Evolutionary conservation across 2,113 vertebrate genomes (phyloP).

Genomic region (Laticauda colubrina): DNA sequence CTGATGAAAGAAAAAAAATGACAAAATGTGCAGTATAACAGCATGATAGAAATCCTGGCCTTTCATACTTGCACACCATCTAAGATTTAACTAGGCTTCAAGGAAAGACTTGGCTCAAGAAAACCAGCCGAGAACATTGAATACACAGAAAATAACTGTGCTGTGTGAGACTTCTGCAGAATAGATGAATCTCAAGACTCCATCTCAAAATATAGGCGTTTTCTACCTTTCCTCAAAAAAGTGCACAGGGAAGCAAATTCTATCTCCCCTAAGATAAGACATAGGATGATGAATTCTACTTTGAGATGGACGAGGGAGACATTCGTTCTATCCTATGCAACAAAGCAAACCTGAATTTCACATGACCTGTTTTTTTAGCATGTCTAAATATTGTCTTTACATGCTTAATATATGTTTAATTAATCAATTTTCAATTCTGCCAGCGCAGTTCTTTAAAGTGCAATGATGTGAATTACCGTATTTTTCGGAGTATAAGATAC

Average conservation of each 20-base stretch:
- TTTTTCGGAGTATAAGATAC: no score
- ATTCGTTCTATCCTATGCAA: not conserved
- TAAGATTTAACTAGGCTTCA: not conserved
- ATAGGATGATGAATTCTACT: not conserved
- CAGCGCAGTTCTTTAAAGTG: accelerated
- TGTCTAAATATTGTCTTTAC: not conserved
- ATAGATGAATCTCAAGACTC: not conserved
- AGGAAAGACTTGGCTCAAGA: not conserved
- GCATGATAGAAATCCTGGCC: not conserved
- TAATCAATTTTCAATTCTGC: not conserved
- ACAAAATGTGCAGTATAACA: not conserved
- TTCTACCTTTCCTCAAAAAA: not conserved
- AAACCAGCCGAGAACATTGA: not conserved
- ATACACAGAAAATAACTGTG: not conserved
- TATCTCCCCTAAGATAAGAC: not conserved
- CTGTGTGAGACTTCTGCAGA: not conserved
- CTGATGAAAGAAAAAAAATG: not conserved
- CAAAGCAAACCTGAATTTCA: not conserved
- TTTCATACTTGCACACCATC: not conserved
- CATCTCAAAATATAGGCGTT: not conserved
- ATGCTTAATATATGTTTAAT: not conserved
- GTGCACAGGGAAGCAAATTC: not conserved
- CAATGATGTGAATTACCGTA: not conserved
- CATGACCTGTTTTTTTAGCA: not conserved
- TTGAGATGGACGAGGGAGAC: not conserved